Conservation (phyloP, 1,140 invertebrate species). For the Brachionus rubens region DNA sequence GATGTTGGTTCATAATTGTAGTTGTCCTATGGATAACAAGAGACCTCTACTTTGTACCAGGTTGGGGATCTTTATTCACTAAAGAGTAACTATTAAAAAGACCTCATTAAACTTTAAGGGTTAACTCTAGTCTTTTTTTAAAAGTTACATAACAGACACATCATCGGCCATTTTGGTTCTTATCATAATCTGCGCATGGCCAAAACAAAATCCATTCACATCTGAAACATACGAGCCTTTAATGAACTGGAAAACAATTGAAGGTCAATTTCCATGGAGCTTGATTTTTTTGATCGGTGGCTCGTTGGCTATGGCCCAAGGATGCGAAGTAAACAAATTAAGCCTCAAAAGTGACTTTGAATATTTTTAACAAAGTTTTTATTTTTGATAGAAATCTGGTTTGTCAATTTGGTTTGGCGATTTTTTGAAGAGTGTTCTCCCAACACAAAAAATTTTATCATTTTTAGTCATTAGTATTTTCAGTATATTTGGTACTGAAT, state of each 20-base stretch:
- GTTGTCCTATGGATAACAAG: too few species aligned
- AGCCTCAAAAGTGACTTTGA: too few species aligned
- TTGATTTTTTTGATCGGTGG: slow-evolving; percentile 54
- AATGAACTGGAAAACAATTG: slow-evolving; percentile 10
- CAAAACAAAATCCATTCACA: slow-evolving; percentile 65
- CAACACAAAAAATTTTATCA: neutral
- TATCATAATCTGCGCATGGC: slow-evolving; percentile 74
- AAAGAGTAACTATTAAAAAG: too few species aligned
- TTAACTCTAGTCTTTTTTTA: slow-evolving; percentile 7
- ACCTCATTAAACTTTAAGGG: too few species aligned
- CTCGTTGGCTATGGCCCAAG: slow-evolving; percentile 14
- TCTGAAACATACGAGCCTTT: slow-evolving; percentile 3
- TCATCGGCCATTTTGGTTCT: slow-evolving; percentile 76
- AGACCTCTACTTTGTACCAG: slow-evolving; percentile 73
- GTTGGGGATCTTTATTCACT: slow-evolving; percentile 65
- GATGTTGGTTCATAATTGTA: too few species aligned
- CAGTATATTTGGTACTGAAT: slow-evolving; percentile 49
- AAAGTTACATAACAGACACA: slow-evolving; percentile 66
- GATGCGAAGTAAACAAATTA: slow-evolving; percentile 47
- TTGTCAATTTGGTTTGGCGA: slow-evolving; percentile 53
- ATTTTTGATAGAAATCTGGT: slow-evolving; percentile 48
- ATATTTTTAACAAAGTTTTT: too few species aligned
- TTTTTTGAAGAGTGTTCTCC: slow-evolving; percentile 47
- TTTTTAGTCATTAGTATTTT: slow-evolving; percentile 20
- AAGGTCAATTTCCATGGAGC: slow-evolving; percentile 57